Evolutionary conservation across 2,888 invertebrate species (phyloP).

Genomic region (Xylocampa areola): DNA sequence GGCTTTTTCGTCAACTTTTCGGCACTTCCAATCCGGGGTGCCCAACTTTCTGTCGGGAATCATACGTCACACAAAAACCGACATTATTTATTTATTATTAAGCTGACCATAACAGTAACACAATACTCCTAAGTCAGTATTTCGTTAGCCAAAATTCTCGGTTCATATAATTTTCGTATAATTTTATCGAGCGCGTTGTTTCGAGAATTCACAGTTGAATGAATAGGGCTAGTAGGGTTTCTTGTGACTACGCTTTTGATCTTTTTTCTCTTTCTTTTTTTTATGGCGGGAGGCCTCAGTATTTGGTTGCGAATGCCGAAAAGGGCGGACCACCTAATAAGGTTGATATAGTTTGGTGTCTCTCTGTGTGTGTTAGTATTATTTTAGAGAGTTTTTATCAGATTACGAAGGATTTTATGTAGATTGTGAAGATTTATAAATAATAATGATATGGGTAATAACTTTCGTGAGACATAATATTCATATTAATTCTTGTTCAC

Average conservation of each 20-base stretch:
- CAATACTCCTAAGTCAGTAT: constrained; percentile 56
- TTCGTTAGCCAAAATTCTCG: constrained; percentile 44
- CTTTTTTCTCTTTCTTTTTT: constrained; percentile 51
- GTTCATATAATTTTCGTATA: constrained; percentile 47
- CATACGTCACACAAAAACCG: constrained; percentile 13
- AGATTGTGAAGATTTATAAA: too few species aligned
- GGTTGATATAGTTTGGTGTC: constrained; percentile 15
- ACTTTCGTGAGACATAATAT: too few species aligned
- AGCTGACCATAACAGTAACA: constrained; percentile 54
- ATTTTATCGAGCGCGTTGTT: constrained; percentile 71
- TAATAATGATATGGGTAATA: too few species aligned
- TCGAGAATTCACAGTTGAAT: constrained; percentile 71
- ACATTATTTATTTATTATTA: constrained; percentile 36
- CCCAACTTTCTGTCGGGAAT: too few species aligned
- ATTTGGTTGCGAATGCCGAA: constrained; percentile 58
- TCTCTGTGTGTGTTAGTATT: constrained; percentile 4
- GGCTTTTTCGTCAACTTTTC: too few species aligned
- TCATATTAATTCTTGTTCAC: too few species aligned
- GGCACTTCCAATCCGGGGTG: too few species aligned
- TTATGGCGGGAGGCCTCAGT: constrained; percentile 34
- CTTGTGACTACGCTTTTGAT: constrained; percentile 65
- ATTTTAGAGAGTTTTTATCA: constrained; percentile 14
- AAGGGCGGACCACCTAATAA: constrained; percentile 57
- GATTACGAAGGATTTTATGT: too few species aligned
- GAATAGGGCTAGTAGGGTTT: constrained; percentile 65